Evolutionary conservation across 2,113 vertebrate species (phyloP).

Genomic region (Kryptolebias marmoratus): DNA sequence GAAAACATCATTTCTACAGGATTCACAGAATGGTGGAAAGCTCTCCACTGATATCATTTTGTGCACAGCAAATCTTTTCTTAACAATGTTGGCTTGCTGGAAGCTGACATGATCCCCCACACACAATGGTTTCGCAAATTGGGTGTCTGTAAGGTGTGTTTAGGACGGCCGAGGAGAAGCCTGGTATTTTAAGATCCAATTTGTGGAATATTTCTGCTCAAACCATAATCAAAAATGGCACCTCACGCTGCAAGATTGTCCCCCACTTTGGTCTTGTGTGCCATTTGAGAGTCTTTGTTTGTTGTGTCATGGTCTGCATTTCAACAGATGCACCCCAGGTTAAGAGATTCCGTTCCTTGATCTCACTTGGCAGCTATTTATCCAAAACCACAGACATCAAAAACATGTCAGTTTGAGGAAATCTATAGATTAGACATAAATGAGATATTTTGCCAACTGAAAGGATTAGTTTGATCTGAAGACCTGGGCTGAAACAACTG

Average conservation of each 20-base stretch:
- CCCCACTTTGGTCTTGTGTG: neutral
- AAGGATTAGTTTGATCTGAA: neutral
- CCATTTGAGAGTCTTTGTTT: neutral
- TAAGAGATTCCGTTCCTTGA: neutral
- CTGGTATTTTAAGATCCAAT: constrained; percentile 4
- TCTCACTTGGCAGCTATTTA: neutral
- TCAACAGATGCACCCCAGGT: neutral
- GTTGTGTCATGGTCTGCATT: neutral
- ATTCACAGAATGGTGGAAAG: neutral
- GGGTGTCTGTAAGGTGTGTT: constrained; percentile 11
- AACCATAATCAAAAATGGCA: neutral
- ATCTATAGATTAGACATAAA: neutral
- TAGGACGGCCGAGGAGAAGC: neutral
- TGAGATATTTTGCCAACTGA: neutral
- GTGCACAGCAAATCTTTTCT: neutral
- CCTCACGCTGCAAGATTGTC: neutral
- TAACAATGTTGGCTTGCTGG: neutral
- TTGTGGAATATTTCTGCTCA: neutral
- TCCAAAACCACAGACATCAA: neutral
- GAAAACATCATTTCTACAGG: neutral
- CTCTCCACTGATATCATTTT: neutral
- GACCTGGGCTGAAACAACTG: too few species aligned
- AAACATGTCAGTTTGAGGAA: neutral
- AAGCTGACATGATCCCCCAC: constrained; percentile 1
- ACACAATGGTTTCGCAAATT: constrained; percentile 10